Base-by-base conservation (phyloP, 2,113 vertebrate genomes). In the Columbina picui region DNA sequence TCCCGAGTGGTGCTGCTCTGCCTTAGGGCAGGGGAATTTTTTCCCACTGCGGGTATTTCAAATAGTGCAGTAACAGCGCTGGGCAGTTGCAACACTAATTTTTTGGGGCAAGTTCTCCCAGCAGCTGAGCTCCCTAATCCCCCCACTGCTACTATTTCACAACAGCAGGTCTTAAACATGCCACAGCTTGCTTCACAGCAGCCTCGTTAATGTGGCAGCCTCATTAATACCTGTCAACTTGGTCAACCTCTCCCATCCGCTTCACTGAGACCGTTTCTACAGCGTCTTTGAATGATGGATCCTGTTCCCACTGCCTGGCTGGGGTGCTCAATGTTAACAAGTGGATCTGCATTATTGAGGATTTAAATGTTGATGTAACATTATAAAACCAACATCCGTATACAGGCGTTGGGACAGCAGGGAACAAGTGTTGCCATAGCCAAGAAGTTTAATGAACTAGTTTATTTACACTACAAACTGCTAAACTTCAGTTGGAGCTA, bases 301-400 rank as follows among this genome's bases (percentile, higher is more conserved):
- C 36, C 29, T 1, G 0, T 57, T 74, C 30, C 47, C 4, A 1
- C 19, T 73, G 22, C 52, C 41, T 43, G 27, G 20, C 23, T 10
- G 32, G 27, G 36, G 12, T 52, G 13, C n/a, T 65, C 6, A 0
- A 11, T 50, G 32, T 49, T 32, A 21, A 41, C 13, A 41, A 68
- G 21, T 9, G 23, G 14, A 50, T 38, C 9, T 65, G 47, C 22
- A 20, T 61, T 25, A n/a, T 1, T 4, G 20, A 57, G 23, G 20
- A 63, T 55, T 64, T 64, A 23, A 73, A 34, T 14, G 27, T 18
- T 73, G 59, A 15, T 26, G 13, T 52, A 29, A 63, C 5, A 7
- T 26, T 50, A 30, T 71, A 39, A 83, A 87, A 26, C 4, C 0
- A 0, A 9, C 20, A 8, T 34, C 22, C 2, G 0, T 32, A 17